A percentile compares a stretch with the other conserved stretches of the same genome.
Evolutionary conservation across 2,797 vertebrate species (phyloP).

Genomic region (Alosa sapidissima): DNA sequence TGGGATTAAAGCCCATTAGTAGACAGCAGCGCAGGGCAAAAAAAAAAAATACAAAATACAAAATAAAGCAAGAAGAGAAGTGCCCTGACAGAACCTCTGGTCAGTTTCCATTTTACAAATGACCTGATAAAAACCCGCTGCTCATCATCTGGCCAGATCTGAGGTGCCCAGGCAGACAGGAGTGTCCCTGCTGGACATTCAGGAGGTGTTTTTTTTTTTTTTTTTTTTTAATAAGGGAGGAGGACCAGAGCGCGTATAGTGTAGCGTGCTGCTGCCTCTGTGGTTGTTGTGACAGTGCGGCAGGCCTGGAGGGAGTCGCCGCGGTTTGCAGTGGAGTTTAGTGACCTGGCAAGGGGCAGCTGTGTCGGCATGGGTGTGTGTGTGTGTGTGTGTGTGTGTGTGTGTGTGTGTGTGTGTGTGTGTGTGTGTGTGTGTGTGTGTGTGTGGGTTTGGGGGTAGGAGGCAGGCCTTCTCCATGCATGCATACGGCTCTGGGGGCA

Average conservation of each 20-base stretch:
- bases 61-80: neutral
- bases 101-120: neutral
- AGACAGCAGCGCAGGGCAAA: constrained; percentile 17
- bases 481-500: constrained; percentile 9
- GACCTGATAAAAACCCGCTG: too few relatives aligned
- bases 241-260: too few relatives aligned
- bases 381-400: neutral
- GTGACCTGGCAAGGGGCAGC: neutral
- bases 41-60: too few relatives aligned
- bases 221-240: neutral
- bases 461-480: neutral
- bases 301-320: neutral
- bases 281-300: neutral
- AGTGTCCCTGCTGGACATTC: neutral
- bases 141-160: too few relatives aligned
- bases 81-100: neutral
- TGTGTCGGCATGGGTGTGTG: neutral
- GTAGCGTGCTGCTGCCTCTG: neutral
- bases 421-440: too few relatives aligned
- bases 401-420: neutral
- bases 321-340: neutral
- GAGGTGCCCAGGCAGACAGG: too few relatives aligned
- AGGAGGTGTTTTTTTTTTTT: neutral
- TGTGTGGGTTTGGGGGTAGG: neutral
- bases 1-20: constrained; percentile 59